phyloP scores from a whole-genome alignment of 2,113 vertebrate genomes.

The Sula dactylatra region DNA sequence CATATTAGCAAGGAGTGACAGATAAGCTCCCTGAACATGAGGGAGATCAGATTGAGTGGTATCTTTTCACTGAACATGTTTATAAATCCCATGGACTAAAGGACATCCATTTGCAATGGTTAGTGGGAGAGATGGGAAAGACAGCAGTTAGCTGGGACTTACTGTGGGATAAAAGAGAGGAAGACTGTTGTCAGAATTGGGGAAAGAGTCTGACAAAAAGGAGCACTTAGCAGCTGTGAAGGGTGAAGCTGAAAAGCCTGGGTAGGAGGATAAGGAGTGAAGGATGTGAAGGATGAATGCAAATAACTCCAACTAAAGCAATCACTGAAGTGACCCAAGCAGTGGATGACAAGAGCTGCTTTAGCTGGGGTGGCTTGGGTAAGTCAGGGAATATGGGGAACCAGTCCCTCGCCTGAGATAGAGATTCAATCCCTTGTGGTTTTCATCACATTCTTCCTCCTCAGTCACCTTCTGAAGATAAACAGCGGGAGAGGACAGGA shows the following conservation, averaged over 20 bases:
- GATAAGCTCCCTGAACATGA: background rate
- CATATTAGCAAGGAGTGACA: background rate
- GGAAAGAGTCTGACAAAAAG: background rate
- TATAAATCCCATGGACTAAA: background rate
- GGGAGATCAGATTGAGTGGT: background rate
- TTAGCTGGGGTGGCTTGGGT: background rate
- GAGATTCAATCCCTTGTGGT: background rate
- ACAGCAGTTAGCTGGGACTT: background rate
- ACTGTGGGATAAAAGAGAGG: background rate
- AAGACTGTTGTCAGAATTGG: background rate
- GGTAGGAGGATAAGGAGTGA: background rate
- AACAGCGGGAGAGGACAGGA: background rate
- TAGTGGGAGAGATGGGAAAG: background rate
- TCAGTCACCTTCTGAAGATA: background rate
- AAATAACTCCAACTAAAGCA: background rate
- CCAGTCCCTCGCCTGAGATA: background rate
- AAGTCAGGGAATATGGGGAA: background rate
- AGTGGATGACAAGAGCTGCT: background rate
- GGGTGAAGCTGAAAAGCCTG: background rate
- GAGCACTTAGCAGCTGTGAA: background rate
- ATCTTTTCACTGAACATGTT: background rate
- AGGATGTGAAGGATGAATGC: background rate
- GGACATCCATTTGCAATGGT: background rate
- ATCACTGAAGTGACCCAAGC: background rate
- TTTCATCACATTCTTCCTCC: background rate